A percentile compares a stretch with the other conserved stretches of the same genome.
phyloP scores from a whole-genome alignment of 2,113 vertebrate genomes.

The Corydoras sp. region DNA sequence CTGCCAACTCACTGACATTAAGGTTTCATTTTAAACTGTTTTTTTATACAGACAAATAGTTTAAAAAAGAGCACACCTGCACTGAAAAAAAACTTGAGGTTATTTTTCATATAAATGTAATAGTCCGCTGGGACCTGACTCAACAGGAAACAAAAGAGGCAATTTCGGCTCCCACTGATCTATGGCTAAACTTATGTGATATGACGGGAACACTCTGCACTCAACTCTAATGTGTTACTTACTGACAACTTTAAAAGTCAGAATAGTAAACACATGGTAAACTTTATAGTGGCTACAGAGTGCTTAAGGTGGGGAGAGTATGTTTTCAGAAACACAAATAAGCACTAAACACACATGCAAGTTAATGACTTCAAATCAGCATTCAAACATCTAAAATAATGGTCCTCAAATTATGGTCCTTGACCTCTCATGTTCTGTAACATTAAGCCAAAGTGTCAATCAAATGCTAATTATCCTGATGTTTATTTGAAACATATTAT shows the following conservation, averaged over 20 bases:
- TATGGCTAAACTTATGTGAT: constrained; percentile 36
- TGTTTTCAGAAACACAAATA: not conserved
- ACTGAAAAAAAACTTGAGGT: not conserved
- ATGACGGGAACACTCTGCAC: constrained; percentile 44
- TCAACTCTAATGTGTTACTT: constrained; percentile 24
- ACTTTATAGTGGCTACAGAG: not conserved
- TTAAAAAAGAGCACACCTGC: not conserved
- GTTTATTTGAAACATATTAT: too few species aligned
- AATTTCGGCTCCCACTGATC: constrained; percentile 36
- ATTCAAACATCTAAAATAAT: too few species aligned
- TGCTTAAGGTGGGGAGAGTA: not conserved
- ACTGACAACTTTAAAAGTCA: not conserved
- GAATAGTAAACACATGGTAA: not conserved
- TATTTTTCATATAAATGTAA: constrained; percentile 22
- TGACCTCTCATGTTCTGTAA: too few species aligned
- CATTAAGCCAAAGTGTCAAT: too few species aligned
- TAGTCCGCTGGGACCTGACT: constrained; percentile 18
- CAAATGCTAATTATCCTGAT: too few species aligned
- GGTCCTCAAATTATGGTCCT: too few species aligned
- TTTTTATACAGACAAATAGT: too few species aligned
- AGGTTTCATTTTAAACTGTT: too few species aligned
- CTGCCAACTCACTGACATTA: too few species aligned
- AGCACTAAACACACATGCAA: too few species aligned
- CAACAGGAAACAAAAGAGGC: constrained; percentile 31
- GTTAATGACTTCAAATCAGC: too few species aligned